phyloP scores from a whole-genome alignment of 2,797 vertebrate genomes.

The Argya squamiceps region DNA sequence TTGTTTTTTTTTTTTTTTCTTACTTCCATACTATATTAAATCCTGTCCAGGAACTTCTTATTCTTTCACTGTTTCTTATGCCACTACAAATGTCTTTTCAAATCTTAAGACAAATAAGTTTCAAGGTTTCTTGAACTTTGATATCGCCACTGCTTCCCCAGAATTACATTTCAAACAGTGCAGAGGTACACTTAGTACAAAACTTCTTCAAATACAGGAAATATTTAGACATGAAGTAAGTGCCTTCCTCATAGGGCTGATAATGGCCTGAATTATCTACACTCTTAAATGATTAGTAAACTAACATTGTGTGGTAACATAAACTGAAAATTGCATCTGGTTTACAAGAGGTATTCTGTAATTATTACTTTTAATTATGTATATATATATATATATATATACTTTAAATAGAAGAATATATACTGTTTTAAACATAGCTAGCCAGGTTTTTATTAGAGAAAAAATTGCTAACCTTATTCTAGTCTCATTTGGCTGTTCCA shows the following conservation, averaged over 20 bases:
- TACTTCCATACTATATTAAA: neutral
- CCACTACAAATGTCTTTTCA: neutral
- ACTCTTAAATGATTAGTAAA: neutral
- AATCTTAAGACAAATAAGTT: constrained; percentile 3
- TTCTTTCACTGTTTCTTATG: neutral
- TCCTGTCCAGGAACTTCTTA: neutral
- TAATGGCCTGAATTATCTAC: neutral
- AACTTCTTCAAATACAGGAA: neutral
- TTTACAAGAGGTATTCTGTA: neutral
- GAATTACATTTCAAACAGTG: neutral
- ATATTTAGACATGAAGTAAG: neutral
- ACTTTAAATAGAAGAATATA: neutral
- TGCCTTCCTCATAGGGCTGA: neutral
- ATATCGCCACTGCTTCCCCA: neutral
- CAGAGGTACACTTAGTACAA: neutral
- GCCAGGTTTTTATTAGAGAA: neutral
- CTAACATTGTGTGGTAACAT: neutral
- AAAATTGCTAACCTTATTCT: neutral
- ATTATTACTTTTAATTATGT: neutral
- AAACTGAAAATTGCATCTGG: neutral
- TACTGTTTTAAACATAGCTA: neutral
- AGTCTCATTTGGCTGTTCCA: neutral
- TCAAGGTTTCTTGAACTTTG: neutral
- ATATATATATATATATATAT: too few species aligned
- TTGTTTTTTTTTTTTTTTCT: neutral